Evolutionary conservation across 1,140 invertebrate species (phyloP), one percentile per base, ranked within the genome.

Genomic region (Scylla paramamosain): DNA sequence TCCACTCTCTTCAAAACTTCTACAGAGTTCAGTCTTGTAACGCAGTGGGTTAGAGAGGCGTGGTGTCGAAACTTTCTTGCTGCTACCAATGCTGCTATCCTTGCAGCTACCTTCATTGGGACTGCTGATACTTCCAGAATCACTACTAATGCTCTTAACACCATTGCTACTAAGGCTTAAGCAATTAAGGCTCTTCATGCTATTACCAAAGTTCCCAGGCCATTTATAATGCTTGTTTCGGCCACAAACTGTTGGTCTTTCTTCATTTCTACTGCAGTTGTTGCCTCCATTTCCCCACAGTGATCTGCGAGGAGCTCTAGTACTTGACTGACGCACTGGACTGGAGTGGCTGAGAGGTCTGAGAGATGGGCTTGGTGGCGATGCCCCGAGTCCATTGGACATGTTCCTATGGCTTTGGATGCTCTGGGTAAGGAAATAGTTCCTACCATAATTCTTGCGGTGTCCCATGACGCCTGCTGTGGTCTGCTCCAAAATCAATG

Each of bases 11-110:
- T 93, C 92, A 32, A 31, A 93, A 77, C 84, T 93, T 86, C 92
- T 93, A 31, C 92, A 93, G 39, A 93, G 83, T 32, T 93, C 92
- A 20, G 92, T 93, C 28, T 93, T 93, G 92, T 93, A 93, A 10
- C 92, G 92, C 7, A 93, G 32, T n/a, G 84, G 92, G 48, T 93
- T 93, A 48, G 92, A 93, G 20, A 83, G 92, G 12, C 92, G 92
- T n/a, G 46, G 45, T n/a, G 91, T 16, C n/a, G 31, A 83, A 32
- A 1, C 32, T 52, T 88, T 93, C 92, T 93, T 93, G 25, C 92
- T 87, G 28, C 39, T 86, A 28, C 84, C 28, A 82, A 83, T 16
- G 48, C 46, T 93, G 45, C 82, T 86, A 82, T 46, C 25, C 8
- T 10, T 82, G 59, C 29, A 82, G 91, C 25, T 48, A 1, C 12